These are phyloP conservation scores for Rhegmatorhina hoffmannsi DNA, from an alignment of 2,113 vertebrate genomes.

Conservation along the genomic window DNA sequence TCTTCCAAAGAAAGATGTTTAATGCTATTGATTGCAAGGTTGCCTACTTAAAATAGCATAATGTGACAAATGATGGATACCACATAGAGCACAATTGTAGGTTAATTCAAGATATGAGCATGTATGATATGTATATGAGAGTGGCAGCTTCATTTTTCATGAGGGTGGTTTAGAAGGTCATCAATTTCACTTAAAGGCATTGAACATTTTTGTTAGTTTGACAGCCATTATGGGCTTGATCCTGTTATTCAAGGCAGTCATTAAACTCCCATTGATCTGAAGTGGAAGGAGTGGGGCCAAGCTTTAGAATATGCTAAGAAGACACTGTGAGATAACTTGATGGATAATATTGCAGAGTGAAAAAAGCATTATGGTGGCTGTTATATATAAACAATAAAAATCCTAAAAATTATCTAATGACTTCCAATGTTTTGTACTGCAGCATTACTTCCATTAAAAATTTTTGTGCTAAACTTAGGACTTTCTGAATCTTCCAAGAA, in stretches of 20 bases:
- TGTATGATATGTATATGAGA: background rate
- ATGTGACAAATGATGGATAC: constrained; percentile 54
- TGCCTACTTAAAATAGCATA: constrained; percentile 51
- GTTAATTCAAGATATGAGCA: constrained; percentile 25
- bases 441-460: background rate
- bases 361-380: background rate
- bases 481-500: background rate
- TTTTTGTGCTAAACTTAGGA: background rate
- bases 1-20: constrained; percentile 41
- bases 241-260: constrained; percentile 38
- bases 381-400: background rate
- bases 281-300: background rate
- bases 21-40: constrained; percentile 55
- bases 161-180: constrained; percentile 33
- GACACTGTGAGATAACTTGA: background rate
- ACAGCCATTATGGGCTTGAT: constrained; percentile 46
- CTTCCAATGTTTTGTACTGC: background rate
- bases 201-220: constrained; percentile 29
- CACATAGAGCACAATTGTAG: background rate
- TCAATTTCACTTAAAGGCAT: constrained; percentile 40
- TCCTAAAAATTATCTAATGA: background rate
- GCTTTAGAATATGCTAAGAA: constrained; percentile 16
- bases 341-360: background rate
- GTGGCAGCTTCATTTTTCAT: constrained; percentile 37
- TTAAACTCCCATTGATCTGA: constrained; percentile 49